Conservation (phyloP, 2,113 vertebrate genomes). For the Leptocoma aspasia region DNA sequence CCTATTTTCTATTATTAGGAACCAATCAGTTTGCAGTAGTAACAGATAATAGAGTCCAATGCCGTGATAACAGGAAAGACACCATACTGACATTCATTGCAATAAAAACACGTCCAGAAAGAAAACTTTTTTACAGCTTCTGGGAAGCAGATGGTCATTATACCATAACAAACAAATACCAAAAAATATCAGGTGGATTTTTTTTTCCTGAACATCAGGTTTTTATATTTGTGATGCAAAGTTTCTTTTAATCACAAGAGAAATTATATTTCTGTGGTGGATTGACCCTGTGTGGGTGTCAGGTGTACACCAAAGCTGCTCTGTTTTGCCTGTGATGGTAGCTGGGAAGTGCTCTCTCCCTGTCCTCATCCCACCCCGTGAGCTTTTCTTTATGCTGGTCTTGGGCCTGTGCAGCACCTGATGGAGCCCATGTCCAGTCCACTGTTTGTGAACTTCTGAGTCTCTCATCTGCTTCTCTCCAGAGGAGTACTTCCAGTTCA, state of each 20-base stretch:
- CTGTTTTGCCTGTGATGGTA: neutral
- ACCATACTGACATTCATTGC: neutral
- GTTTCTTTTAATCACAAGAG: neutral
- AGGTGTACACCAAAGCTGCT: neutral
- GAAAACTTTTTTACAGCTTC: neutral
- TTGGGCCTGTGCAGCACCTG: neutral
- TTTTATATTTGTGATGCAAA: neutral
- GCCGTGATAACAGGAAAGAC: neutral
- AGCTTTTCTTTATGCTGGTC: neutral
- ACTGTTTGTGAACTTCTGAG: neutral
- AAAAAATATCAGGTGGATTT: neutral
- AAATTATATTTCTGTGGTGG: neutral
- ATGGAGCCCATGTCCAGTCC: neutral
- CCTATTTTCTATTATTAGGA: slow-evolving; percentile 49
- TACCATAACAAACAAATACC: neutral
- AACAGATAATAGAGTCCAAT: neutral
- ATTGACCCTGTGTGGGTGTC: neutral
- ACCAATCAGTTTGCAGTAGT: slow-evolving; percentile 1
- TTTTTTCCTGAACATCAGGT: neutral
- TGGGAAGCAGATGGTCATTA: neutral
- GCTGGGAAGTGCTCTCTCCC: neutral
- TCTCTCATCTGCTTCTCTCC: neutral
- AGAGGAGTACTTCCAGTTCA: neutral
- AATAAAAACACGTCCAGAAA: neutral
- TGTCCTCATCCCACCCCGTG: neutral